Evolutionary conservation across 2,113 vertebrate species (phyloP).

Genomic region (Thermophis baileyi): DNA sequence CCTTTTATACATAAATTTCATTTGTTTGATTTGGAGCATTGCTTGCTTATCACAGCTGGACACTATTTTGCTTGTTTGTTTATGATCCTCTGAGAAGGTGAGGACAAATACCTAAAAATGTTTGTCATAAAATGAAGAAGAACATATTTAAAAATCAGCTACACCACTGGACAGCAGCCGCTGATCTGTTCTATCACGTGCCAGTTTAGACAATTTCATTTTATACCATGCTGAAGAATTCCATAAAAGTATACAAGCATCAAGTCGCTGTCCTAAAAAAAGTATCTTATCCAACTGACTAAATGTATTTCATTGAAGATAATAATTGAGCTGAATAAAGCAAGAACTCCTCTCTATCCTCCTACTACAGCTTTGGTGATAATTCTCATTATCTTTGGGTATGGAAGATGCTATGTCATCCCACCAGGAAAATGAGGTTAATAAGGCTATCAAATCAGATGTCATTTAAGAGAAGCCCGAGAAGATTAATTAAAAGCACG

Average conservation of each 20-base stretch:
- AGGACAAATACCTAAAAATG: not conserved
- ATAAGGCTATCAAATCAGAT: not conserved
- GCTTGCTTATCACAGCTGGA: not conserved
- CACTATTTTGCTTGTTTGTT: not conserved
- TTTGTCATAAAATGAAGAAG: not conserved
- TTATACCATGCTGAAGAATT: not conserved
- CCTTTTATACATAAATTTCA: not conserved
- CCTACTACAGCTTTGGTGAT: not conserved
- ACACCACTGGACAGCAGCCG: not conserved
- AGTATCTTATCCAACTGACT: not conserved
- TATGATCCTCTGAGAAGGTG: not conserved
- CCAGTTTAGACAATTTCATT: not conserved
- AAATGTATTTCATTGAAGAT: not conserved
- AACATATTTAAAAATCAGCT: fast-evolving
- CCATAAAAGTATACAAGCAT: not conserved
- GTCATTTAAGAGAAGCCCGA: not conserved
- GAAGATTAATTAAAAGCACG: not conserved
- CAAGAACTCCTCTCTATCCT: not conserved
- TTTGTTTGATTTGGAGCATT: not conserved
- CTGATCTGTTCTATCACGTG: not conserved
- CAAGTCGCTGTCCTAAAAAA: not conserved
- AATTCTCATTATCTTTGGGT: not conserved
- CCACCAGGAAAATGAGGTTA: not conserved
- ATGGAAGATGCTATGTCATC: not conserved
- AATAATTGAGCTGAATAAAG: not conserved